Percentiles rank a stretch among this genome's conserved stretches.
Conservation (phyloP, 2,797 vertebrate species). For the Tauraco hartlaubi region DNA sequence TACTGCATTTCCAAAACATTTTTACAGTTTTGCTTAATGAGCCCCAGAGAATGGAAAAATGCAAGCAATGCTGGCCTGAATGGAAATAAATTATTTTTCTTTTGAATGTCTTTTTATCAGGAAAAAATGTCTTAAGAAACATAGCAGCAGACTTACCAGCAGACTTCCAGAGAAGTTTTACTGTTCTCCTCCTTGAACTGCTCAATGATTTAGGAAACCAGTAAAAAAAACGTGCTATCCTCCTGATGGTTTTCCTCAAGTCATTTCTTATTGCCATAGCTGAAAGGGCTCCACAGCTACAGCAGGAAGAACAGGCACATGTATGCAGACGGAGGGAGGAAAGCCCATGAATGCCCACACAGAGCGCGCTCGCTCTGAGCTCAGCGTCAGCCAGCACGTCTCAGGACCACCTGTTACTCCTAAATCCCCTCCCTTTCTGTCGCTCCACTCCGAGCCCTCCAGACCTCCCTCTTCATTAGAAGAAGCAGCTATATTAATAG, state of each 20-base stretch:
- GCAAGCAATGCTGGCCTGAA: background rate
- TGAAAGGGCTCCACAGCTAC: conserved; percentile 7
- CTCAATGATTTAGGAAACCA: conserved; percentile 76
- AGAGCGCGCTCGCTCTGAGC: conserved; percentile 57
- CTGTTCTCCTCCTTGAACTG: conserved; percentile 66
- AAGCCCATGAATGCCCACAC: conserved; percentile 16
- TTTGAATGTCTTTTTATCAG: background rate
- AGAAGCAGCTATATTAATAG: conserved; percentile 77
- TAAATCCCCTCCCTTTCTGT: conserved; percentile 76
- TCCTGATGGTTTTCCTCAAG: conserved; percentile 78
- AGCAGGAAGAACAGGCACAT: background rate
- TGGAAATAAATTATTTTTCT: background rate
- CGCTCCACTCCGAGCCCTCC: conserved; percentile 48
- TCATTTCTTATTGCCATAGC: conserved; percentile 76
- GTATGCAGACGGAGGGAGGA: background rate
- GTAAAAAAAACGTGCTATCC: conserved; percentile 74
- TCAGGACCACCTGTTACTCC: conserved; percentile 79
- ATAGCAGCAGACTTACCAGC: conserved; percentile 64
- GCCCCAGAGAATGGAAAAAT: background rate
- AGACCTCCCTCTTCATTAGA: conserved; percentile 67
- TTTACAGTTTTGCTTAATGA: background rate
- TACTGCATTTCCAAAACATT: background rate
- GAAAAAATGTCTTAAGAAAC: background rate
- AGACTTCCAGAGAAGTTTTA: conserved; percentile 75
- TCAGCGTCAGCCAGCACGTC: conserved; percentile 65